phyloP scores from a whole-genome alignment of 2,888 invertebrate species.

The Pyrocoelia pectoralis region DNA sequence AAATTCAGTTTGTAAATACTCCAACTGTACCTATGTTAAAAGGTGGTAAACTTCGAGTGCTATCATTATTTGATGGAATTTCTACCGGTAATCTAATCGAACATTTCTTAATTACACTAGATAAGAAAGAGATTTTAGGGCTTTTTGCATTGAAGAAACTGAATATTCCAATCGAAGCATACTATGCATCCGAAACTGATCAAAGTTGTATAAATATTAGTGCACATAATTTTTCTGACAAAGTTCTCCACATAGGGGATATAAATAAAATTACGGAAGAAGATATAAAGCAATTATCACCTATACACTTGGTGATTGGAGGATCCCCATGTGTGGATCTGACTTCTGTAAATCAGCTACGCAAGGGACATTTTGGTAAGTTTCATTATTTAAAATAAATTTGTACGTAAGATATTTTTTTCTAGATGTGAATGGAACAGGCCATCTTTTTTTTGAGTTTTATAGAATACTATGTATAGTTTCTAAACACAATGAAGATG shows the following conservation, averaged over 20 bases:
- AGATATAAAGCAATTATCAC: constrained; percentile 56
- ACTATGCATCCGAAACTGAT: constrained; percentile 65
- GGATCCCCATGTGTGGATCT: constrained; percentile 70
- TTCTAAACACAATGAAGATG: constrained; percentile 50
- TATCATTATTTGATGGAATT: constrained; percentile 68
- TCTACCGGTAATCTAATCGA: constrained; percentile 58
- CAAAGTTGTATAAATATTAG: constrained; percentile 60
- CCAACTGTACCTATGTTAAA: constrained; percentile 27
- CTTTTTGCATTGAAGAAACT: constrained; percentile 60
- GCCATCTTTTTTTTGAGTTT: constrained; percentile 64
- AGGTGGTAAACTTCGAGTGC: constrained; percentile 56
- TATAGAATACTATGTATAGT: constrained; percentile 58
- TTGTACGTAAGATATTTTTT: constrained; percentile 20
- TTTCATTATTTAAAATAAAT: not conserved
- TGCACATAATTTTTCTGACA: constrained; percentile 56
- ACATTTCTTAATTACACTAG: constrained; percentile 1
- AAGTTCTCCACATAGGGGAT: constrained; percentile 61
- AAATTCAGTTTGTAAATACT: constrained; percentile 33
- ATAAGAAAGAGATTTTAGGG: constrained; percentile 59
- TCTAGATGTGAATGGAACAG: constrained; percentile 61
- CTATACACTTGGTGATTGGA: constrained; percentile 67
- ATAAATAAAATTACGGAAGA: constrained; percentile 56
- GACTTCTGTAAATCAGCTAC: constrained; percentile 64
- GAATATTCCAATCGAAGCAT: constrained; percentile 61
- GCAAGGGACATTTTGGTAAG: constrained; percentile 56